These are phyloP conservation scores for Leptopilina syphax DNA, from an alignment of 2,888 invertebrate genomes.

Conservation along the genomic window DNA sequence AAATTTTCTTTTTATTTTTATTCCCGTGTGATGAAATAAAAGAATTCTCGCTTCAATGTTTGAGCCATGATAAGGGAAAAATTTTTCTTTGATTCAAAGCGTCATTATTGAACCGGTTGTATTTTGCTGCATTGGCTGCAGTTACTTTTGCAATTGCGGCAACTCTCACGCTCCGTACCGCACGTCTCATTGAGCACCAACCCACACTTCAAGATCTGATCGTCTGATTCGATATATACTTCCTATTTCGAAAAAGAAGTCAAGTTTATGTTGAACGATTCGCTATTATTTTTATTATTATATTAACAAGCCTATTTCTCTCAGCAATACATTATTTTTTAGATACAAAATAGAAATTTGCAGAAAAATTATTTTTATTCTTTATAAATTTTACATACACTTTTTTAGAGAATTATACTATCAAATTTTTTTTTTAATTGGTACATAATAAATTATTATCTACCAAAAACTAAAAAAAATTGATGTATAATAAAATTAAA, in stretches of 20 bases:
- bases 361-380: no score
- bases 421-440: no score
- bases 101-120: slow-evolving; percentile 64
- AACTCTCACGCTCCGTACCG: slow-evolving; percentile 53
- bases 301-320: background rate
- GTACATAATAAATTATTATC: no score
- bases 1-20: no score
- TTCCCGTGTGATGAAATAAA: no score
- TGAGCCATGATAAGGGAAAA: background rate
- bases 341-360: no score
- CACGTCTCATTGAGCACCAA: slow-evolving; percentile 59
- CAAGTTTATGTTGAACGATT: slow-evolving; percentile 19
- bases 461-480: no score
- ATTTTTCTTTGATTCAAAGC: slow-evolving; percentile 56
- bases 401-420: no score
- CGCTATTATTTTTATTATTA: background rate
- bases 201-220: slow-evolving; percentile 51
- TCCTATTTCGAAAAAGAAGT: slow-evolving; percentile 18
- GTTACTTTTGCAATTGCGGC: slow-evolving; percentile 51
- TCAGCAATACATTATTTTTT: background rate
- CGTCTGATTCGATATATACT: slow-evolving; percentile 24
- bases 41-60: background rate
- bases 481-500: no score
- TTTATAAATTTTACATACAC: no score
- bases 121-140: slow-evolving; percentile 54